A percentile compares a stretch with the other conserved stretches of the same genome.
phyloP scores from a whole-genome alignment of 2,888 invertebrate species.

The Chymomyza procnemis region DNA sequence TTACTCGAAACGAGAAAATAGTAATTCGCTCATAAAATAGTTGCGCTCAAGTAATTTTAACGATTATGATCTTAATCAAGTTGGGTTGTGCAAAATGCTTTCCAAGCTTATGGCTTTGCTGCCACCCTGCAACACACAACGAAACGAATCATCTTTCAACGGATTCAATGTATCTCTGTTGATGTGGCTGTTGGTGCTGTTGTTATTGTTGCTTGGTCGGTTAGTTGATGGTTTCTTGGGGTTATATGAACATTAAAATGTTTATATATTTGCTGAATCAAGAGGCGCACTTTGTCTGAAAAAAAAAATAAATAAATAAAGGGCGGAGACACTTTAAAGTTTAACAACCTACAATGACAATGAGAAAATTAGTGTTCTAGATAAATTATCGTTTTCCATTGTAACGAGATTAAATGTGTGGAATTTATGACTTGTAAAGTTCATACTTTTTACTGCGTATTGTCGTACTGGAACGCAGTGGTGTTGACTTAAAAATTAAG shows the following conservation, averaged over 20 bases:
- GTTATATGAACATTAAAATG: not conserved
- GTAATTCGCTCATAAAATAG: constrained; percentile 59
- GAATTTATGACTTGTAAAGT: not conserved
- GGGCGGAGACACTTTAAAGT: not conserved
- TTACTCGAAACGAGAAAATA: not conserved
- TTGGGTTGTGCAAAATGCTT: constrained; percentile 24
- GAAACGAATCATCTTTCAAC: not conserved
- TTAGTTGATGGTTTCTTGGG: not conserved
- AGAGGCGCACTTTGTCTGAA: not conserved
- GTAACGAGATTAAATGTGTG: not conserved
- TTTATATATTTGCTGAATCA: not conserved
- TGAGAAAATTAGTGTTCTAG: not conserved
- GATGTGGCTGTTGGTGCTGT: not conserved
- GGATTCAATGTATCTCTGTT: not conserved
- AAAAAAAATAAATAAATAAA: no score
- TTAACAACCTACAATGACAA: not conserved
- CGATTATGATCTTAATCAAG: constrained; percentile 73
- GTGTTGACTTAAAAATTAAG: not conserved
- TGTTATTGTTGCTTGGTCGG: no score
- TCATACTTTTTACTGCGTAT: not conserved
- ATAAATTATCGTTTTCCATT: not conserved
- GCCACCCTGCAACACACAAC: not conserved
- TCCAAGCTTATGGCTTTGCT: not conserved
- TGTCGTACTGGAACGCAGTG: not conserved
- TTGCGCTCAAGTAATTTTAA: constrained; percentile 71